A percentile compares a stretch with the other conserved stretches of the same genome.
Evolutionary conservation across 2,797 vertebrate species (phyloP).

Genomic region (Cirrhinus mrigala): DNA sequence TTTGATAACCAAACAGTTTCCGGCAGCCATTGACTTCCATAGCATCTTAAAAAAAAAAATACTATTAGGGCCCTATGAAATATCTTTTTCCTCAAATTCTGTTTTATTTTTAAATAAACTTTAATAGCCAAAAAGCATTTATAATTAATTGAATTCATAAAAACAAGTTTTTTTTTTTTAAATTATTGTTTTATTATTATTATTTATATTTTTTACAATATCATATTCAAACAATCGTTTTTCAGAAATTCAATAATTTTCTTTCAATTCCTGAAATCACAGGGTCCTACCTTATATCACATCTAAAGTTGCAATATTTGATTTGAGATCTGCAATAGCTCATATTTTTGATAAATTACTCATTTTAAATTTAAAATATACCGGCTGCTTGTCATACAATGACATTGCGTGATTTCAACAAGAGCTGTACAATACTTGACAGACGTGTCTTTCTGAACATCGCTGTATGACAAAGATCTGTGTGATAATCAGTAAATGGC

Average conservation of each 20-base stretch:
- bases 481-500: background rate
- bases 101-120: background rate
- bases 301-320: background rate
- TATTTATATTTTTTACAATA: background rate
- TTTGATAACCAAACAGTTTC: no score
- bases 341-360: background rate
- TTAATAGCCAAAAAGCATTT: background rate
- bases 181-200: background rate
- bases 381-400: background rate
- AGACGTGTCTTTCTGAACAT: background rate
- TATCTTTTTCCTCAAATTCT: no score
- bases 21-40: no score
- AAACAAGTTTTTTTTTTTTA: no score
- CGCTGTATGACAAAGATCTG: background rate
- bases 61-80: background rate
- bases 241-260: background rate
- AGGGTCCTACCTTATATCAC: background rate
- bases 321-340: background rate
- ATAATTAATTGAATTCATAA: no score
- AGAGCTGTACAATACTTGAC: background rate
- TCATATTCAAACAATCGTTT: no score
- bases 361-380: background rate
- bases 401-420: background rate
- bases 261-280: background rate
- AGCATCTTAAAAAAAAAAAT: no score